phyloP scores from a whole-genome alignment of 2,113 vertebrate genomes.

The Fulica atra region DNA sequence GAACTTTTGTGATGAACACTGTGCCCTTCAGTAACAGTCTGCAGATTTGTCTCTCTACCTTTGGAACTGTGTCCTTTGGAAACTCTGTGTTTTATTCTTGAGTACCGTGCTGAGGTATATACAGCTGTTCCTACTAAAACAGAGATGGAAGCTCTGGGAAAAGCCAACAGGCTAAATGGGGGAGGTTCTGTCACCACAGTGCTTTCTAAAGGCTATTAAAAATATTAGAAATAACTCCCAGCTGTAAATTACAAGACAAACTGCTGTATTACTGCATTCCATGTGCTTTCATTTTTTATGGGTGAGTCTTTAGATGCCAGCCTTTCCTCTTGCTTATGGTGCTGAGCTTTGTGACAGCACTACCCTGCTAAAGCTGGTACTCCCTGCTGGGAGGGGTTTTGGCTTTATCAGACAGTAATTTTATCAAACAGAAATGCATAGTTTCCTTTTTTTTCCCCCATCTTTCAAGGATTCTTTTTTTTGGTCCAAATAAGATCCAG shows the following conservation, averaged over 20 bases:
- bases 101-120: not conserved
- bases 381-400: not conserved
- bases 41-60: not conserved
- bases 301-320: not conserved
- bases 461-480: not conserved
- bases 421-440: not conserved
- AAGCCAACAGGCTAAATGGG: not conserved
- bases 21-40: not conserved
- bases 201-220: slow-evolving; percentile 2
- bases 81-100: not conserved
- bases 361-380: not conserved
- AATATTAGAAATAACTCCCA: not conserved
- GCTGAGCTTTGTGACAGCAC: not conserved
- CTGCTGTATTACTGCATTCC: slow-evolving; percentile 68
- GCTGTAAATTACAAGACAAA: slow-evolving; percentile 27
- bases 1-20: not conserved
- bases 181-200: not conserved
- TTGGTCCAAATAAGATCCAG: not conserved
- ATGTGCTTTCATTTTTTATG: not conserved
- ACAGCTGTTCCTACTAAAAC: not conserved
- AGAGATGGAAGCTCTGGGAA: not conserved
- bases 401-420: not conserved
- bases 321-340: not conserved
- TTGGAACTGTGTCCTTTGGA: not conserved
- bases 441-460: not conserved